Evolutionary conservation across 2,113 vertebrate genomes (phyloP).

Genomic region (Serilophus lunatus): DNA sequence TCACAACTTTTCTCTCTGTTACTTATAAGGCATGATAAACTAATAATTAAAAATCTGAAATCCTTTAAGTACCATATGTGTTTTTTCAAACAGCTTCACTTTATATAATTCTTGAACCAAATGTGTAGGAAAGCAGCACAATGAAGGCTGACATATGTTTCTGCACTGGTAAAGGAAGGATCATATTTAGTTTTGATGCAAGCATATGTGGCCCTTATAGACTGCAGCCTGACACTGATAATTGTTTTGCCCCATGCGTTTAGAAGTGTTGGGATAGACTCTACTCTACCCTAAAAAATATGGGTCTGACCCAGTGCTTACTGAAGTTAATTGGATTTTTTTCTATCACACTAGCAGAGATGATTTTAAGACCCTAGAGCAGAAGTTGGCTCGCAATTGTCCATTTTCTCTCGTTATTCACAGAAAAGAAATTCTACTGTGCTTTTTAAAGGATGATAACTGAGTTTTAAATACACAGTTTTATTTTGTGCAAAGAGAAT

Average conservation of each 20-base stretch:
- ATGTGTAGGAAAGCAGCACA: neutral
- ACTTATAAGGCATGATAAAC: neutral
- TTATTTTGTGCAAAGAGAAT: slow-evolving; percentile 5
- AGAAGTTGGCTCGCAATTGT: neutral
- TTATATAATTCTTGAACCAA: neutral
- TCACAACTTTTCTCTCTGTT: neutral
- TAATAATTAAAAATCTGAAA: neutral
- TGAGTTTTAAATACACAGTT: neutral
- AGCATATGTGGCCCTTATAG: neutral
- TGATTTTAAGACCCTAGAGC: neutral
- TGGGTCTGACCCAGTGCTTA: neutral
- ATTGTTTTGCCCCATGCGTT: neutral
- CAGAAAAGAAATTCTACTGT: neutral
- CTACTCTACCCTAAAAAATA: neutral
- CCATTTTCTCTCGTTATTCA: neutral
- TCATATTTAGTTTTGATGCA: neutral
- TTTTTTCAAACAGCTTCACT: neutral
- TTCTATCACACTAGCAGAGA: neutral
- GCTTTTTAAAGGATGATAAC: neutral
- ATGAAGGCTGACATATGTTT: neutral
- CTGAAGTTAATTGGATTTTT: neutral
- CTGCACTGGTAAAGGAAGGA: neutral
- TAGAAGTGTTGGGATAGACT: neutral
- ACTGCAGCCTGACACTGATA: neutral
- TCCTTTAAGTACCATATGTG: neutral